These are phyloP conservation scores for Bujurquina vittata DNA, from an alignment of 2,113 vertebrate genomes.

Conservation along the genomic window DNA sequence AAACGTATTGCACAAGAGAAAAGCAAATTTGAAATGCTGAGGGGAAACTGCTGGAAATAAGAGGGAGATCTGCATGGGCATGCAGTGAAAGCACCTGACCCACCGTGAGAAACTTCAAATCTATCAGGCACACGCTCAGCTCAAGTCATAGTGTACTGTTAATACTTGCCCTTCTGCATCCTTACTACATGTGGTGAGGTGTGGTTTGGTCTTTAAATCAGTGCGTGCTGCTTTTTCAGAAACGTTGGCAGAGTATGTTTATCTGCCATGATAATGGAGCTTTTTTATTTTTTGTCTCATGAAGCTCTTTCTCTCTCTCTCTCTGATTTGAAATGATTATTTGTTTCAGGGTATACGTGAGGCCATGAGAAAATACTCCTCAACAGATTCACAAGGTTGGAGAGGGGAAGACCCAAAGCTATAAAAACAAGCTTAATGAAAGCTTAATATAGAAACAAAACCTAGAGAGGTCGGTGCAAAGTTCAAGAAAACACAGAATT, in stretches of 20 bases:
- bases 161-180: conserved; percentile 44
- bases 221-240: conserved; percentile 27
- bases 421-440: conserved; percentile 55
- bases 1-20: conserved; percentile 48
- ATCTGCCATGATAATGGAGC: conserved; percentile 51
- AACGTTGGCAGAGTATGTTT: conserved; percentile 19
- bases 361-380: conserved; percentile 70
- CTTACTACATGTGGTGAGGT: background rate
- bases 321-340: conserved; percentile 44
- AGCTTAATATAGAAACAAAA: conserved; percentile 60
- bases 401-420: conserved; percentile 47
- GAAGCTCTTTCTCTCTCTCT: background rate
- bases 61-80: conserved; percentile 53
- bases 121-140: conserved; percentile 55
- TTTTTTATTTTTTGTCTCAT: conserved; percentile 28
- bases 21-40: conserved; percentile 13
- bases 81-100: conserved; percentile 60
- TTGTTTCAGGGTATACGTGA: conserved; percentile 47
- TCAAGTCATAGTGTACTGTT: conserved; percentile 17
- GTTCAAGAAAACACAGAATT: conserved; percentile 43
- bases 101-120: conserved; percentile 65
- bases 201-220: conserved; percentile 22
- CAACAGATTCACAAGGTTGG: conserved; percentile 66
- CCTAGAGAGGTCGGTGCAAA: conserved; percentile 31
- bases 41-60: conserved; percentile 30